Percentiles rank a stretch among this genome's conserved stretches.
phyloP scores from a whole-genome alignment of 2,113 vertebrate genomes.

The Muntiacus reevesi region DNA sequence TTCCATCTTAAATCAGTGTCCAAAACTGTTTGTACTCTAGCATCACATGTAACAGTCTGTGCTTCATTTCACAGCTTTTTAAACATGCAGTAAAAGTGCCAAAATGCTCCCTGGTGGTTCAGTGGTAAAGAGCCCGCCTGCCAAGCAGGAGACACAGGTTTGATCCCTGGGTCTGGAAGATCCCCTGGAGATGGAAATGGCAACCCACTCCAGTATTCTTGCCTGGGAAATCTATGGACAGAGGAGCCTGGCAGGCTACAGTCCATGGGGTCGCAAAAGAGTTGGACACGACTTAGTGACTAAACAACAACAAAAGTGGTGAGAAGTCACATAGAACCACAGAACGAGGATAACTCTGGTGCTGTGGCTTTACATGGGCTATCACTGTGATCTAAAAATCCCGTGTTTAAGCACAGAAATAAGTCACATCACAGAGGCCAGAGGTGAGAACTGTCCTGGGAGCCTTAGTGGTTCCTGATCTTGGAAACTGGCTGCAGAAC shows the following conservation, averaged over 20 bases:
- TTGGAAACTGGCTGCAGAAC: neutral
- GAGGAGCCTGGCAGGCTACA: neutral
- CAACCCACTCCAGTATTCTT: neutral
- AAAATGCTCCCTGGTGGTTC: neutral
- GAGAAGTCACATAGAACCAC: neutral
- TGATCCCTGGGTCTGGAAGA: neutral
- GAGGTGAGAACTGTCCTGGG: accelerated
- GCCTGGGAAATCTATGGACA: neutral
- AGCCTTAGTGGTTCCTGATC: too few species aligned
- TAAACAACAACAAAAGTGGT: neutral
- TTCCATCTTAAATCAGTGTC: neutral
- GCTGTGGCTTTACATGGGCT: accelerated
- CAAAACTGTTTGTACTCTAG: too few species aligned
- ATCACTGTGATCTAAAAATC: accelerated
- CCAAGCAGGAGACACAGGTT: neutral
- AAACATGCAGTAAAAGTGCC: neutral
- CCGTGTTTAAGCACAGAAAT: neutral
- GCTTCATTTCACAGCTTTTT: neutral
- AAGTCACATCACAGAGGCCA: accelerated
- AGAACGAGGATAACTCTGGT: accelerated
- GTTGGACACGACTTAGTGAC: neutral
- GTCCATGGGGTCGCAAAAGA: neutral
- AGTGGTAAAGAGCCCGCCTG: neutral
- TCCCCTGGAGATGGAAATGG: neutral
- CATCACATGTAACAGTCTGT: neutral